phyloP scores from a whole-genome alignment of 2,113 vertebrate genomes.

The Brachypodius melanocephalos region DNA sequence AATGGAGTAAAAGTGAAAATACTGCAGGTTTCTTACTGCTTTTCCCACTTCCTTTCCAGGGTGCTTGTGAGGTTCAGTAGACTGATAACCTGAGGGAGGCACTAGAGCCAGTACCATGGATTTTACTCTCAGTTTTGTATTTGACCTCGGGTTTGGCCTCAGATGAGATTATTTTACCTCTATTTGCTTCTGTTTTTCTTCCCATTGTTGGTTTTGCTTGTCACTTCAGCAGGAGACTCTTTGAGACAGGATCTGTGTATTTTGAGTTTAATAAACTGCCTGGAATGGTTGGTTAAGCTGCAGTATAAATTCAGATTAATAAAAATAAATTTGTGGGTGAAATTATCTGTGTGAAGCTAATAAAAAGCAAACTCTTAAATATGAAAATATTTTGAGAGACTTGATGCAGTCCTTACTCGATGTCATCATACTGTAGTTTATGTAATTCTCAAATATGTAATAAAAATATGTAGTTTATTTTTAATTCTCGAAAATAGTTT shows the following conservation, averaged over 20 bases:
- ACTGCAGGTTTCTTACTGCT: background rate
- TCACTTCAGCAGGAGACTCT: background rate
- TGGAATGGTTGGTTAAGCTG: background rate
- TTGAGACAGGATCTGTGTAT: background rate
- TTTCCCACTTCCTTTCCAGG: background rate
- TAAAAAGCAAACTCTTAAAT: background rate
- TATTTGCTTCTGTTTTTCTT: slow-evolving; percentile 16
- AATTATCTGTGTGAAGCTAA: background rate
- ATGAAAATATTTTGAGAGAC: background rate
- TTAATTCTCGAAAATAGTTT: background rate
- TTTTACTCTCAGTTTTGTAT: background rate
- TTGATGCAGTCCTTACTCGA: background rate
- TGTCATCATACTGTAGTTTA: background rate
- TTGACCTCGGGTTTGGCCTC: slow-evolving; percentile 5
- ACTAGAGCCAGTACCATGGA: background rate
- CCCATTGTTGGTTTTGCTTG: background rate
- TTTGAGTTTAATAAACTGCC: background rate
- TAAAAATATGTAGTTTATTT: too few relatives aligned
- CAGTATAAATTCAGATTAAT: background rate
- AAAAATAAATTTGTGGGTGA: background rate
- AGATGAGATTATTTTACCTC: background rate
- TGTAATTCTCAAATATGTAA: too few relatives aligned
- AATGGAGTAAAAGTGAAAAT: background rate
- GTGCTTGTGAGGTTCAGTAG: background rate
- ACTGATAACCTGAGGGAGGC: background rate